Evolutionary conservation across 2,888 invertebrate genomes (phyloP).

Genomic region (Netelia inedita): DNA sequence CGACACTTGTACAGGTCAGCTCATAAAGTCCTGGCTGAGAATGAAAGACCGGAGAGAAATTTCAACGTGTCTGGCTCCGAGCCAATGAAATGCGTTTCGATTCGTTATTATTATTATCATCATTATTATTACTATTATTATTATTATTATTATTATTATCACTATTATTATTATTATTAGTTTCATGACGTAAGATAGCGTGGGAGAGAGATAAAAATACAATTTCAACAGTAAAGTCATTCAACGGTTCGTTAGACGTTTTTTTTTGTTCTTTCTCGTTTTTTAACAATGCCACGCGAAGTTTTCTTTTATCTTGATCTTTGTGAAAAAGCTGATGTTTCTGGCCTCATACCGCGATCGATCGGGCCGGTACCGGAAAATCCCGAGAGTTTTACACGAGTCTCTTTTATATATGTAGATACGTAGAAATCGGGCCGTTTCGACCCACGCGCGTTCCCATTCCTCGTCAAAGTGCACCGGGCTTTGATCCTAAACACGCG

Average conservation of each 20-base stretch:
- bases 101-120: too few species aligned
- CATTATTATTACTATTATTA: too few species aligned
- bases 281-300: background rate
- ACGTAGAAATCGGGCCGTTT: background rate
- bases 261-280: background rate
- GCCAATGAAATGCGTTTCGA: background rate
- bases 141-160: too few species aligned
- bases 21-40: background rate
- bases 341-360: conserved; percentile 8
- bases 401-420: background rate
- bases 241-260: background rate
- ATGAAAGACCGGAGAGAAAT: background rate
- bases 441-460: conserved; percentile 51
- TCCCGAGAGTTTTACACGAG: conserved; percentile 29
- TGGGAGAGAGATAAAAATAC: too few species aligned
- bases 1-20: too few species aligned
- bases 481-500: conserved; percentile 11
- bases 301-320: conserved; percentile 19
- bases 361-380: conserved; percentile 7
- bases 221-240: too few species aligned
- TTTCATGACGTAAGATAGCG: too few species aligned
- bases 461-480: conserved; percentile 29
- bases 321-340: conserved; percentile 5
- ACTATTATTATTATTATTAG: too few species aligned
- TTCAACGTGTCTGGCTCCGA: background rate